phyloP scores from a whole-genome alignment of 2,113 vertebrate species.

The Micronisus gabar region DNA sequence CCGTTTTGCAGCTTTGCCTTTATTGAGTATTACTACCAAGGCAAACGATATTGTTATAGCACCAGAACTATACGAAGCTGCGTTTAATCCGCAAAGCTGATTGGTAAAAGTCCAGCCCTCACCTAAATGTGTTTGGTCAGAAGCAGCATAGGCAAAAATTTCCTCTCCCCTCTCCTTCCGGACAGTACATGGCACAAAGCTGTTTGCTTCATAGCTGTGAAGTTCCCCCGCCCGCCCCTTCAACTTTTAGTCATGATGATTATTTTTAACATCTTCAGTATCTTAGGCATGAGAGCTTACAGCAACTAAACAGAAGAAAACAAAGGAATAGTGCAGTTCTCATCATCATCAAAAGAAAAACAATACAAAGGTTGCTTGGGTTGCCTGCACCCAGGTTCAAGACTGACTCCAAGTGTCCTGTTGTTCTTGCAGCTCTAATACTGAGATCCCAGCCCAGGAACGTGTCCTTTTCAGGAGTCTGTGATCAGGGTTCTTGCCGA shows the following conservation, averaged over 20 bases:
- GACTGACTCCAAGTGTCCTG: slow-evolving; percentile 68
- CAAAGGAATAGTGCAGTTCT: slow-evolving; percentile 75
- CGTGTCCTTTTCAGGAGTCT: neutral
- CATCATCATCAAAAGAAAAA: slow-evolving; percentile 30
- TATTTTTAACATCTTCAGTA: slow-evolving; percentile 62
- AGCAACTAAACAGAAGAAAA: slow-evolving; percentile 76
- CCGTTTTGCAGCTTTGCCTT: slow-evolving; percentile 44
- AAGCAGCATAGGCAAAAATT: slow-evolving; percentile 44
- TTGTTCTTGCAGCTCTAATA: slow-evolving; percentile 67
- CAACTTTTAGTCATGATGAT: neutral
- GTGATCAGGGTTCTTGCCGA: neutral
- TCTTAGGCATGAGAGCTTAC: slow-evolving; percentile 75
- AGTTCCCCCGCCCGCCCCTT: neutral
- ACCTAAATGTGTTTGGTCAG: slow-evolving; percentile 43
- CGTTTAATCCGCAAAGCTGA: slow-evolving; percentile 7
- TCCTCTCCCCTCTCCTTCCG: neutral
- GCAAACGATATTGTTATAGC: slow-evolving; percentile 53
- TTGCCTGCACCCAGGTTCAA: slow-evolving; percentile 78
- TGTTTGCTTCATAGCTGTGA: slow-evolving; percentile 61
- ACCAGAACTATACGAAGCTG: slow-evolving; percentile 56
- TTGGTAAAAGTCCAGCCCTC: slow-evolving; percentile 42
- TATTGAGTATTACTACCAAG: neutral
- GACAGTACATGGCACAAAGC: slow-evolving; percentile 66
- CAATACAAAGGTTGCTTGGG: slow-evolving; percentile 66
- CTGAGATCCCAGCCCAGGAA: slow-evolving; percentile 55